Conservation (phyloP, 92 coral and sea anemone genomes). For the Porites cylindrica region DNA sequence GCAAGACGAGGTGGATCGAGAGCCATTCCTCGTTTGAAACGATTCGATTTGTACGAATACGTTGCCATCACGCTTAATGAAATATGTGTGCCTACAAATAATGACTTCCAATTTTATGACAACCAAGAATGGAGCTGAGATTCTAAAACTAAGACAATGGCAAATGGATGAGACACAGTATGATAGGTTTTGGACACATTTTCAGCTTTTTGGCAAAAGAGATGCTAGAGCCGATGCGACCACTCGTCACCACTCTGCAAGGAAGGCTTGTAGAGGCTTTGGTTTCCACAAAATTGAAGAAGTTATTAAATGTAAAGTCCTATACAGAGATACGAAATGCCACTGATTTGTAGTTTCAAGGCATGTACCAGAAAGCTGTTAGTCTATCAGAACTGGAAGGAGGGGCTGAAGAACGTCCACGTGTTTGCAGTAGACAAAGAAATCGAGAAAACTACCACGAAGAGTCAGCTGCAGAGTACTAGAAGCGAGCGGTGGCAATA, state of each 20-base stretch:
- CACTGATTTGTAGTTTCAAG: constrained; percentile 53
- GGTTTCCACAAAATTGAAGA: constrained; percentile 60
- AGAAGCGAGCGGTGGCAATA: constrained; percentile 59
- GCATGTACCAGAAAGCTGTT: constrained; percentile 37
- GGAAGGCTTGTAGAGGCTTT: constrained; percentile 37
- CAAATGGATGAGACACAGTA: constrained; percentile 81
- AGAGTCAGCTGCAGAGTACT: constrained; percentile 56
- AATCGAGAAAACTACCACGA: constrained; percentile 49
- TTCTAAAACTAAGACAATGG: constrained; percentile 71
- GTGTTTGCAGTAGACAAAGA: constrained; percentile 33
- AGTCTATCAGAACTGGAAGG: constrained; percentile 39
- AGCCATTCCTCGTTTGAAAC: constrained; percentile 61
- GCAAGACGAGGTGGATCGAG: background rate
- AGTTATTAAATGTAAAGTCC: background rate
- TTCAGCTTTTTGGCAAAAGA: constrained; percentile 78
- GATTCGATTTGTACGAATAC: constrained; percentile 58
- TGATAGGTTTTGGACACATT: constrained; percentile 74
- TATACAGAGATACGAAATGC: constrained; percentile 36
- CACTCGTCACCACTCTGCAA: constrained; percentile 59
- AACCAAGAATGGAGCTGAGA: constrained; percentile 78
- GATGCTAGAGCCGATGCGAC: constrained; percentile 69
- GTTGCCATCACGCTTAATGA: constrained; percentile 52
- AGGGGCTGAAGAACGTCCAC: constrained; percentile 43
- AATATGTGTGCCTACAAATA: constrained; percentile 58
- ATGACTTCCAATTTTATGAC: constrained; percentile 62